These are phyloP conservation scores for Congeria kusceri DNA, from an alignment of 2,888 invertebrate species.

Conservation along the genomic window DNA sequence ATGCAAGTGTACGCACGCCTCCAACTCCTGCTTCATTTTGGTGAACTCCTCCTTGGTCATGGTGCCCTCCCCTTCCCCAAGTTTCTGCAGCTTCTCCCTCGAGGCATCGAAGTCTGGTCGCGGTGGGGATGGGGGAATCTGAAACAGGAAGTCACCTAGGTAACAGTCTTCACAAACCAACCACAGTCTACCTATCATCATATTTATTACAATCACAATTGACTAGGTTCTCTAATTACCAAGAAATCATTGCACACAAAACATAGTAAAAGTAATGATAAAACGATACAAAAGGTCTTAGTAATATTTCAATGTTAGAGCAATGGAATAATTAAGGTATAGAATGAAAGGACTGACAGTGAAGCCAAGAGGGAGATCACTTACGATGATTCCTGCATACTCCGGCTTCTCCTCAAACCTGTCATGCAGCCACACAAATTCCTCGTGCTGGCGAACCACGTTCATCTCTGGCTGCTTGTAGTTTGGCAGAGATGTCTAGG, in stretches of 20 bases:
- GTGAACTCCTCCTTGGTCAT: constrained; percentile 99
- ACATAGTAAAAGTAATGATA: too few species aligned
- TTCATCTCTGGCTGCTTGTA: constrained; percentile 97
- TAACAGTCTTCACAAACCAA: too few species aligned
- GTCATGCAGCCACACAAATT: constrained; percentile 99
- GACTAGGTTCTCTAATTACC: too few species aligned
- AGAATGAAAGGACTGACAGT: too few species aligned
- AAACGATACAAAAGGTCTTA: too few species aligned
- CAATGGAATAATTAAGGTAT: too few species aligned
- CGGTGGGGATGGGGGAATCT: constrained; percentile 88
- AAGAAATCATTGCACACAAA: too few species aligned
- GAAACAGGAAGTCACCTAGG: too few species aligned
- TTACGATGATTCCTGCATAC: constrained; percentile 99
- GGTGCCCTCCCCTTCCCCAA: constrained; percentile 99
- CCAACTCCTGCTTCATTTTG: constrained; percentile 99
- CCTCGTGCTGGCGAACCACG: constrained; percentile 99
- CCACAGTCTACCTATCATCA: too few species aligned
- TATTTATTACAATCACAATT: too few species aligned
- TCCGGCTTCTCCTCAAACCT: constrained; percentile 98
- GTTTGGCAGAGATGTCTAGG: constrained; percentile 93
- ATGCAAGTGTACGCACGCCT: constrained; percentile 92
- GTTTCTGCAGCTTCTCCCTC: constrained; percentile 97
- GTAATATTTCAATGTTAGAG: too few species aligned
- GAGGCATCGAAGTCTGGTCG: constrained; percentile 99
- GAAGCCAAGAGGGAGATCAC: constrained; percentile 80